Base-by-base conservation (phyloP, 2,888 invertebrate genomes). In the Volucella bombylans region DNA sequence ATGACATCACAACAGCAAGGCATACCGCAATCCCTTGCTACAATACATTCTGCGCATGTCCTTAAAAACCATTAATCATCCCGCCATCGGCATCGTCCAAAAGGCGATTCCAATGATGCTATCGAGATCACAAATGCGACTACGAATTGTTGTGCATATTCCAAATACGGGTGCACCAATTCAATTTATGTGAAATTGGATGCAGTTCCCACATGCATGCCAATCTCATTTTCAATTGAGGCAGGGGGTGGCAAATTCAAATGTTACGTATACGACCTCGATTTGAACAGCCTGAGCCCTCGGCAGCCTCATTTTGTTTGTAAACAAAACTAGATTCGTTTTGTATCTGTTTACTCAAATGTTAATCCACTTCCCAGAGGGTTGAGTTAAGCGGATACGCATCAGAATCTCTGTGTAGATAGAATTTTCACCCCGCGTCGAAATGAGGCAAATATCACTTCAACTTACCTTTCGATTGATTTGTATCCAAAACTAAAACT, bases 311-410 rank as follows among this genome's bases (percentile, higher is more conserved):
- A 41, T 71, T 31, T 31, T 83, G 83, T 83, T 83, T 83, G 83
- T 83, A 83, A 83, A 83, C 83, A 83, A 83, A 71, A 71, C 79
- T 79, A 74, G 68, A 68, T 69, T 62, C 49, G 41, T 41, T 69
- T 41, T 74, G 79, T 71, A 74, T 69, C 69, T 64, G 45, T n/a
- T n/a, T 23, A 50, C 54, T 61, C 71, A 71, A 76, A 49, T 65
- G 64, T 69, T 71, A 79, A 69, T 68, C n/a, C 69, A 55, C 39
- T 45, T 50, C 45, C 9, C 6, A 9, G 11, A 45, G 71, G 69
- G 68, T 39, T 62, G 72, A 9, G 54, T 31, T 31, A 31, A 31
- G 31, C 6, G 31, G 31, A 31, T 31, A 6, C 1, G 31, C 4
- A 31, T 6, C 31, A 10, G 1, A 47, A 12, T 9, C 47, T 54